These are phyloP conservation scores for Macrostomum lignano DNA, from an alignment of 1,140 invertebrate genomes.

Conservation along the genomic window DNA sequence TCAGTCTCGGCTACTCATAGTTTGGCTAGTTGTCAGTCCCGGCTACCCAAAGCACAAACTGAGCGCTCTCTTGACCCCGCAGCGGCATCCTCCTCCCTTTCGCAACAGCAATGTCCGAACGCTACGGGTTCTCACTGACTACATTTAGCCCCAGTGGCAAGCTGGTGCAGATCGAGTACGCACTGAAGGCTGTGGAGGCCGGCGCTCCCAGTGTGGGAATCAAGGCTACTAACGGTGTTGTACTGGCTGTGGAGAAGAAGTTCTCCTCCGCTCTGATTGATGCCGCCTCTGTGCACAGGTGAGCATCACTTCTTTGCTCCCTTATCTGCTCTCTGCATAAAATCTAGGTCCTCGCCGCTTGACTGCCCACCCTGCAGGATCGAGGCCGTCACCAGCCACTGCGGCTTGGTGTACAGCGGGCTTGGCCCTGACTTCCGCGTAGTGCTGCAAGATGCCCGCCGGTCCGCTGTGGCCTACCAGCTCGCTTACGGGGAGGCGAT, in stretches of 20 bases:
- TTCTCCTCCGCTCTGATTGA: slow-evolving; percentile 83
- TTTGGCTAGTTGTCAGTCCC: too few species aligned
- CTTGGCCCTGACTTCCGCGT: slow-evolving; percentile 48
- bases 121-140: slow-evolving; percentile 88
- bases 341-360: too few species aligned
- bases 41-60: too few species aligned
- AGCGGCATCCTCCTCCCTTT: too few species aligned
- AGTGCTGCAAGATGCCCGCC: slow-evolving; percentile 66
- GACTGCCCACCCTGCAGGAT: too few species aligned
- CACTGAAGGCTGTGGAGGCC: slow-evolving; percentile 78
- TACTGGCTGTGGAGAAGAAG: slow-evolving; percentile 93
- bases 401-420: slow-evolving; percentile 87
- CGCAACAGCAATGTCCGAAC: slow-evolving; percentile 52
- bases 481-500: slow-evolving; percentile 72
- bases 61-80: too few species aligned
- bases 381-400: slow-evolving; percentile 70
- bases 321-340: too few species aligned
- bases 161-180: slow-evolving; percentile 98
- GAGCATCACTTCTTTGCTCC: too few species aligned
- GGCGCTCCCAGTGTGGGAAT: slow-evolving; percentile 96
- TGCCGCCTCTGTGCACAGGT: slow-evolving; percentile 72
- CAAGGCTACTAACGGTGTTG: slow-evolving; percentile 47
- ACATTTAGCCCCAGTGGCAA: slow-evolving; percentile 98
- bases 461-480: slow-evolving; percentile 80
- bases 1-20: too few species aligned